These are phyloP conservation scores for Macaca mulatta DNA, from an alignment of 2,113 vertebrate species.

Conservation along the genomic window DNA sequence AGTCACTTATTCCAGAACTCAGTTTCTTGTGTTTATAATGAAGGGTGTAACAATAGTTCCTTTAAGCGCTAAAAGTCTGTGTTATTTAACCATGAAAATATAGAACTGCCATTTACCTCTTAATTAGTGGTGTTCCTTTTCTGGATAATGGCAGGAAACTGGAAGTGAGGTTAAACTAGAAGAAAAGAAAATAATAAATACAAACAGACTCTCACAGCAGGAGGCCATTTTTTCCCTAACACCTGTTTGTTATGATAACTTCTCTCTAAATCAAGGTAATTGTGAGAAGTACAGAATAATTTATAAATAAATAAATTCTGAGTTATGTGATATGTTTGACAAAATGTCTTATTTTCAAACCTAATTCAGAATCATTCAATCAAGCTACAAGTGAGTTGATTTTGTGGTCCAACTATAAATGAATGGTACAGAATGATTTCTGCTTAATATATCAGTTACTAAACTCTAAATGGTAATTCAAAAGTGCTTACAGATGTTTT, in stretches of 20 bases:
- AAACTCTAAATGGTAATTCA: background rate
- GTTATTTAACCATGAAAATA: background rate
- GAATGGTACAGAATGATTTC: background rate
- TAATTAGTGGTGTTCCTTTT: background rate
- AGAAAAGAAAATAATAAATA: constrained; percentile 16
- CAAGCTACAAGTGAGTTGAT: background rate
- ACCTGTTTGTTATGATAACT: background rate
- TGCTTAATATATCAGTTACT: background rate
- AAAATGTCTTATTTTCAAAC: constrained; percentile 14
- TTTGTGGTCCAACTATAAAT: background rate
- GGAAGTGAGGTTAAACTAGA: background rate
- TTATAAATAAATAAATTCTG: background rate
- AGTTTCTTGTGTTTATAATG: background rate
- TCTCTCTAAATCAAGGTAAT: background rate
- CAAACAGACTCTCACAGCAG: background rate
- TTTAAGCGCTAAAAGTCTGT: background rate
- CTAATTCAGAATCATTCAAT: background rate
- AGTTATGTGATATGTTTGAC: background rate
- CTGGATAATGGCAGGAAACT: background rate
- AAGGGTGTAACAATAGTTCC: background rate
- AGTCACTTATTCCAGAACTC: background rate
- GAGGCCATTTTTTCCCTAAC: background rate
- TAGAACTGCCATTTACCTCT: background rate
- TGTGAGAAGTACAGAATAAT: background rate
- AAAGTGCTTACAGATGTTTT: background rate